phyloP scores from a whole-genome alignment of 2,888 invertebrate genomes.

The Eurytoma adleriae region DNA sequence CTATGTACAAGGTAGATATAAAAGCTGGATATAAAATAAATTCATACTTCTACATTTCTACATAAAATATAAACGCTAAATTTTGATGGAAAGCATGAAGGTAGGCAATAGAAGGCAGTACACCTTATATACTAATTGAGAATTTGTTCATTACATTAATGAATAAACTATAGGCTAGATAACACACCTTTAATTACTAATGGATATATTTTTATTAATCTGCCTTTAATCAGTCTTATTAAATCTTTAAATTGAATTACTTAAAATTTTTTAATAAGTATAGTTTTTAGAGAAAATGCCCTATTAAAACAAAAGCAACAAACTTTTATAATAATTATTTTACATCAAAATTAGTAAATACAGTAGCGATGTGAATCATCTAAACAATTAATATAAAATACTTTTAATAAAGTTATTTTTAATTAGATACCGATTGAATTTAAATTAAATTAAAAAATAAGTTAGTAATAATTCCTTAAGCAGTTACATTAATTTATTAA shows the following conservation, averaged over 20 bases:
- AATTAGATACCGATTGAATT: too few relatives aligned
- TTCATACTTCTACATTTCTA: neutral
- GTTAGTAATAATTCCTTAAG: too few relatives aligned
- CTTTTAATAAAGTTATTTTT: slow-evolving; percentile 6
- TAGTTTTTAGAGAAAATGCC: neutral
- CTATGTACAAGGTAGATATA: neutral
- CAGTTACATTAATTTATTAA: too few relatives aligned
- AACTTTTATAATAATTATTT: too few relatives aligned
- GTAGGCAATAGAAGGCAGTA: neutral
- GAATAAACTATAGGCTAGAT: too few relatives aligned
- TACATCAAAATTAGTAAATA: too few relatives aligned
- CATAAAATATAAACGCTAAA: neutral
- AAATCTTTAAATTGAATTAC: neutral
- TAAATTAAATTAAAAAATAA: too few relatives aligned
- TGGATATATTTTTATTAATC: neutral
- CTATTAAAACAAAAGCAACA: neutral
- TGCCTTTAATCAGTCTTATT: too few relatives aligned
- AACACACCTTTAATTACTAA: neutral
- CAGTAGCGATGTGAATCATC: too few relatives aligned
- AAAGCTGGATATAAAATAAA: neutral
- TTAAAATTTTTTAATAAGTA: neutral
- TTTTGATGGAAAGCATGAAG: neutral
- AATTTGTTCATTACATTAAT: neutral
- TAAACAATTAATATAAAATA: too few relatives aligned
- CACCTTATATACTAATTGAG: neutral